These are phyloP conservation scores for Martes martes DNA, from an alignment of 2,113 vertebrate genomes.

Conservation along the genomic window DNA sequence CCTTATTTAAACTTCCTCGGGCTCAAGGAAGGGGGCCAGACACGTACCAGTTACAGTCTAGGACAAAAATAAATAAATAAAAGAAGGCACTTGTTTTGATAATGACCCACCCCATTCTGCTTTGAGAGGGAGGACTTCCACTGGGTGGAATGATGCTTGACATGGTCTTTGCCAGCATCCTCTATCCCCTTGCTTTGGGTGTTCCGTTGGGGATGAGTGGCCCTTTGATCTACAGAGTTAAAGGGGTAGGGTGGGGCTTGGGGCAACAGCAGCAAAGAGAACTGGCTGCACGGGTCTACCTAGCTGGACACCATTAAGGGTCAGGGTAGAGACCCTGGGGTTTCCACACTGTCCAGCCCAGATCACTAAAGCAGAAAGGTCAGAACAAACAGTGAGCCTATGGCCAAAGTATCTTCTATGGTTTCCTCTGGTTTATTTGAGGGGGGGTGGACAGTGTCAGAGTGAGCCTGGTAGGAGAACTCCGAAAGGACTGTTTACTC, in stretches of 20 bases:
- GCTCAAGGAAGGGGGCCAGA: background rate
- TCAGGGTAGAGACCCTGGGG: no score
- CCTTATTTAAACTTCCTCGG: background rate
- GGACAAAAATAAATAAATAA: background rate
- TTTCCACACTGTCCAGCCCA: background rate
- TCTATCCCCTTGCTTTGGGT: background rate
- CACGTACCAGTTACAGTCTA: background rate
- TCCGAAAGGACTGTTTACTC: background rate
- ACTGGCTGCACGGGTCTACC: background rate
- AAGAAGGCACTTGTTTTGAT: background rate
- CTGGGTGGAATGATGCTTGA: background rate
- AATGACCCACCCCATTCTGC: background rate
- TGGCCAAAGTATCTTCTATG: background rate
- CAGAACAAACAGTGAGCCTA: background rate
- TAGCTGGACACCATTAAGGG: background rate
- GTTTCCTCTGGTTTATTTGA: background rate
- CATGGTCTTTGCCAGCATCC: background rate
- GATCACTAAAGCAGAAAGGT: background rate
- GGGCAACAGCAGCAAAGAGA: background rate
- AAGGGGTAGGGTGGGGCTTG: background rate
- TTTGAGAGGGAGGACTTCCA: background rate
- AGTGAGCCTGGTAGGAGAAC: background rate
- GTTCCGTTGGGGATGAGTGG: background rate
- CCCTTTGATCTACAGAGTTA: background rate
- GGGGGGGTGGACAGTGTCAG: rapidly evolving